Base-by-base conservation (phyloP, 1,140 invertebrate genomes). In the Drosophila jambulina region DNA sequence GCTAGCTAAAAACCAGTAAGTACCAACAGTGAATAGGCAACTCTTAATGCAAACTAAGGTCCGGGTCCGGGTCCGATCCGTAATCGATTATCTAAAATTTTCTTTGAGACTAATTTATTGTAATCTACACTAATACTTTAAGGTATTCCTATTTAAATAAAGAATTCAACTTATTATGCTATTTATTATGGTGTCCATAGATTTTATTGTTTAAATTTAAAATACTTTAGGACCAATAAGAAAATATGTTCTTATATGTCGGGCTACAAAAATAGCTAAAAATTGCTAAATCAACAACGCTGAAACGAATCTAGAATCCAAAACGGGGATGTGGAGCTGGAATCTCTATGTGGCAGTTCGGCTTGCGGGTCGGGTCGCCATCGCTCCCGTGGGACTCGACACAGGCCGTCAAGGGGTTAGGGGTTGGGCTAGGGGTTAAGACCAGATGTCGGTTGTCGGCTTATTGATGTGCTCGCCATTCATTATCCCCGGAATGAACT, bases 401-500 rank as follows among this genome's bases (percentile, higher is more conserved):
- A 25, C 36, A 59, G 57, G 67, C 32, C 75, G 49, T 77, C 84
- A 88, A 84, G 80, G 84, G 81, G 81, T 88, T 88, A 84, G 59
- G 46, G 27, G 27, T 42, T 54, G 53, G 34, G 13, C 49, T 36
- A 56, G 53, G 34, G 57, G 46, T 46, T 61, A 61, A 5, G 23
- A 42, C 43, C 84, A 87, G 77, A 87, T 87, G 83, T 79, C 59
- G 43, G 56, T 29, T 46, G 25, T 38, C 59, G 38, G 34, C 49
- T 67, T 82, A 90, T 82, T 91, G 78, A 90, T 90, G 85, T 21
- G 42, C 25, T 45, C 40, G 48, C 81, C 85, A 90, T 90, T 85
- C 83, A 90, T 90, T 90, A 85, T 68, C 27, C 46, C 46, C 25
- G 19, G 43, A 56, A 38, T 48, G 64, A 53, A 68, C 62, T 54